These are phyloP conservation scores for Leptinotarsa lineolata DNA, from an alignment of 1,140 invertebrate species.

Conservation along the genomic window DNA sequence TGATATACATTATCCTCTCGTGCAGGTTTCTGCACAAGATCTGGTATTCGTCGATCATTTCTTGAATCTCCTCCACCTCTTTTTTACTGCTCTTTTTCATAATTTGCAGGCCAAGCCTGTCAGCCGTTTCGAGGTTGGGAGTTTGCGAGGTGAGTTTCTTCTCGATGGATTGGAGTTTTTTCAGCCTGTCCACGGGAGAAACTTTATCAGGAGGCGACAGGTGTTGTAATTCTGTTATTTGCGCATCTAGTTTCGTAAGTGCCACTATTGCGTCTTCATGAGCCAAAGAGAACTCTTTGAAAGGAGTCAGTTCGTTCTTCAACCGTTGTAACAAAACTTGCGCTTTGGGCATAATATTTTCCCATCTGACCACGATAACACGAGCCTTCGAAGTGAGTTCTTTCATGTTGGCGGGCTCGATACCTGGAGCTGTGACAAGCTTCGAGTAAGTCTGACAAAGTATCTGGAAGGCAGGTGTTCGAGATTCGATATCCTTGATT, in stretches of 20 bases:
- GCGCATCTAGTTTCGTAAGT: slow-evolving; percentile 70
- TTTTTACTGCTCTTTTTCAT: slow-evolving; percentile 62
- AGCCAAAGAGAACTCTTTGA: slow-evolving; percentile 69
- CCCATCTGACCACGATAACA: slow-evolving; percentile 64
- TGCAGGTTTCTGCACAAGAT: slow-evolving; percentile 67
- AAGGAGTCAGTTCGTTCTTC: slow-evolving; percentile 61
- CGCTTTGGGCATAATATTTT: slow-evolving; percentile 59
- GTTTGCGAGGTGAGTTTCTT: slow-evolving; percentile 62
- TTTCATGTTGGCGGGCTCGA: slow-evolving; percentile 66
- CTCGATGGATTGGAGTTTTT: slow-evolving; percentile 62
- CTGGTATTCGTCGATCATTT: slow-evolving; percentile 72
- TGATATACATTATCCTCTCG: slow-evolving; percentile 59
- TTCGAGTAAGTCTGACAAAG: slow-evolving; percentile 67
- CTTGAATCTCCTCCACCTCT: slow-evolving; percentile 63
- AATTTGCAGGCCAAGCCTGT: slow-evolving; percentile 64
- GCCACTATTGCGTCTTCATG: slow-evolving; percentile 72
- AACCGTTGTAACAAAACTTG: slow-evolving; percentile 57
- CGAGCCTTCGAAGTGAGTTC: slow-evolving; percentile 60
- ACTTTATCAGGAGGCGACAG: slow-evolving; percentile 59
- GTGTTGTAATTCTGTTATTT: slow-evolving; percentile 70
- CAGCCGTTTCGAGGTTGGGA: slow-evolving; percentile 60
- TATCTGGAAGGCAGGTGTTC: slow-evolving; percentile 59
- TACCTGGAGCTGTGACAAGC: slow-evolving; percentile 61
- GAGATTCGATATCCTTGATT: slow-evolving; percentile 64
- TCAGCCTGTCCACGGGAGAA: slow-evolving; percentile 54